phyloP scores from a whole-genome alignment of 2,797 vertebrate genomes.

The Allobates femoralis region DNA sequence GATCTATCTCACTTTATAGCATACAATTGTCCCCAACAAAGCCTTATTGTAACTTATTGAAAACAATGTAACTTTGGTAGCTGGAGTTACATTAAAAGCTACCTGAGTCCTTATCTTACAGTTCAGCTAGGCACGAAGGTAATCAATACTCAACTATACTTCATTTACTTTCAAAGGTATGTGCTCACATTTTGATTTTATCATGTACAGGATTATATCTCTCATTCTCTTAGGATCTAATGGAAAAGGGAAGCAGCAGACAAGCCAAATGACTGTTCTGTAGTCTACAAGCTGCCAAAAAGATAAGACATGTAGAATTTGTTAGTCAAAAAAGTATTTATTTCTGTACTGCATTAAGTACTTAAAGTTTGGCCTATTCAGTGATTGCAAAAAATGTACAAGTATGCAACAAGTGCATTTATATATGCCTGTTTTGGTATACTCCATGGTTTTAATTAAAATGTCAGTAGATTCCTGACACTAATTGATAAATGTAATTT shows the following conservation, averaged over 20 bases:
- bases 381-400: no score
- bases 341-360: neutral
- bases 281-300: neutral
- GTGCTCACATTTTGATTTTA: conserved; percentile 9
- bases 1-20: neutral
- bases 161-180: neutral
- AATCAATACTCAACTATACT: conserved; percentile 5
- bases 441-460: no score
- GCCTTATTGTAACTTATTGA: conserved; percentile 8
- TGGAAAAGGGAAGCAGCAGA: neutral
- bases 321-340: neutral
- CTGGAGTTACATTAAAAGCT: neutral
- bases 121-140: neutral
- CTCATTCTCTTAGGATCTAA: neutral
- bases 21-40: conserved; percentile 11
- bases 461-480: no score
- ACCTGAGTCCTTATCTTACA: neutral
- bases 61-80: conserved; percentile 27
- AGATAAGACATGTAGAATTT: neutral
- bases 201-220: conserved; percentile 2
- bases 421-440: no score
- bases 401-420: no score
- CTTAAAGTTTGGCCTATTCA: no score
- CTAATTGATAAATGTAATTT: no score
- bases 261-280: neutral